phyloP scores from a whole-genome alignment of 92 coral and sea anemone species.

The Metridium senile region DNA sequence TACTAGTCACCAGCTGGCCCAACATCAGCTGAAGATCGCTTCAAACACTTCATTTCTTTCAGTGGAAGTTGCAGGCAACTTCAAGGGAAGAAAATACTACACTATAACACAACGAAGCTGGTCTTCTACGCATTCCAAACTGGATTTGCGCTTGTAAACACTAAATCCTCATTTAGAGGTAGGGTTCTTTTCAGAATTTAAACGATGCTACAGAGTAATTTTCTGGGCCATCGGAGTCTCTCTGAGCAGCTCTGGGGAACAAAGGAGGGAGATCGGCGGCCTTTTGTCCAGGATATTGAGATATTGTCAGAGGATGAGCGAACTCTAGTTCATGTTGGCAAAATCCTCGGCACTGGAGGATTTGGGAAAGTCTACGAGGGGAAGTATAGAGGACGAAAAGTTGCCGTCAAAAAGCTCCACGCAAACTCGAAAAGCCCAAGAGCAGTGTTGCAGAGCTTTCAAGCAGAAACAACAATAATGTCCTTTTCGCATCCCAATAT shows the following conservation, averaged over 20 bases:
- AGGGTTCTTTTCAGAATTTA: conserved; percentile 16
- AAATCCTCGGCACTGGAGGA: conserved; percentile 92
- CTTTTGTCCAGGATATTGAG: conserved; percentile 84
- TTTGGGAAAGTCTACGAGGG: conserved; percentile 94
- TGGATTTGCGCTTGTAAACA: conserved; percentile 30
- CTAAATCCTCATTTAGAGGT: conserved; percentile 52
- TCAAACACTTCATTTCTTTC: conserved; percentile 61
- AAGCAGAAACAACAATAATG: conserved; percentile 88
- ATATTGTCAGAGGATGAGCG: conserved; percentile 80
- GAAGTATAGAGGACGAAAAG: conserved; percentile 69
- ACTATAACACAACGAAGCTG: conserved; percentile 64
- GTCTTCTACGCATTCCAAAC: conserved; percentile 52
- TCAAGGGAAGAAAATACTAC: conserved; percentile 44
- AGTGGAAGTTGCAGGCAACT: conserved; percentile 92
- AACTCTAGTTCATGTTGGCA: conserved; percentile 72
- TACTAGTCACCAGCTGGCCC: conserved; percentile 77
- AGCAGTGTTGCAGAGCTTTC: conserved; percentile 92
- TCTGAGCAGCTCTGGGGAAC: conserved; percentile 51
- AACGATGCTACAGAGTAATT: conserved; percentile 63
- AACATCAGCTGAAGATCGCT: conserved; percentile 73
- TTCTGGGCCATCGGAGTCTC: conserved; percentile 65
- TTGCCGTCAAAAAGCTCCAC: conserved; percentile 88
- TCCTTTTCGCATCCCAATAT: conserved; percentile 90
- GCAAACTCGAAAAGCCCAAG: conserved; percentile 89
- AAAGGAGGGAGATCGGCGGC: conserved; percentile 61